Percentiles rank a stretch among this genome's conserved stretches.
Evolutionary conservation across 2,888 invertebrate species (phyloP).

Genomic region (Ophion costatus): DNA sequence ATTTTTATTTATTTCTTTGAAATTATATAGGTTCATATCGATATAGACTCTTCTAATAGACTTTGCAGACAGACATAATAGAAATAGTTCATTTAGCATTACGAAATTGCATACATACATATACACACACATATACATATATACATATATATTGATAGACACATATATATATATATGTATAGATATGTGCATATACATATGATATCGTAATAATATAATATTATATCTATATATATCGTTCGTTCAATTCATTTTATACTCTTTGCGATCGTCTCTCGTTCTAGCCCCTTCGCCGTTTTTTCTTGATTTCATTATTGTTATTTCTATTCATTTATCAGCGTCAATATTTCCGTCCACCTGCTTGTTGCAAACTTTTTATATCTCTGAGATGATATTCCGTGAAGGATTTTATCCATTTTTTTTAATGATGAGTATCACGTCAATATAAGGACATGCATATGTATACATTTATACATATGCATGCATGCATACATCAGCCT

Average conservation of each 20-base stretch:
- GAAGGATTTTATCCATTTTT: conserved; percentile 53
- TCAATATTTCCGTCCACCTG: conserved; percentile 25
- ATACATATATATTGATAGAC: conserved; percentile 69
- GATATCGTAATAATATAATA: conserved; percentile 56
- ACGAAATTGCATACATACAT: conserved; percentile 72
- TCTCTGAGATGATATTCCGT: conserved; percentile 56
- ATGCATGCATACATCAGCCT: conserved; percentile 52
- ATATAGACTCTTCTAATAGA: conserved; percentile 83
- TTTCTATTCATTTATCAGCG: conserved; percentile 36
- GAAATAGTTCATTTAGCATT: conserved; percentile 80
- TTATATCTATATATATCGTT: conserved; percentile 72
- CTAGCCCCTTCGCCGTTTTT: conserved; percentile 60
- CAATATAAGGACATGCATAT: conserved; percentile 57
- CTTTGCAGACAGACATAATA: conserved; percentile 83
- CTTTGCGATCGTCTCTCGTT: conserved; percentile 73
- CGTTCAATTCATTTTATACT: conserved; percentile 73
- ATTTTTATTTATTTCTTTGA: conserved; percentile 15
- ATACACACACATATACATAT: conserved; percentile 73
- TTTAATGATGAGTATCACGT: conserved; percentile 51
- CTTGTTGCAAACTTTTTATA: conserved; percentile 16
- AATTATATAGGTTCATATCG: conserved; percentile 55
- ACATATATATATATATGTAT: conserved; percentile 66
- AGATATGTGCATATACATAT: not conserved
- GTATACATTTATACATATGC: conserved; percentile 37
- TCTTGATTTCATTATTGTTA: conserved; percentile 43